Base-by-base conservation (phyloP, 2,113 vertebrate species). In the Jacana jacana region DNA sequence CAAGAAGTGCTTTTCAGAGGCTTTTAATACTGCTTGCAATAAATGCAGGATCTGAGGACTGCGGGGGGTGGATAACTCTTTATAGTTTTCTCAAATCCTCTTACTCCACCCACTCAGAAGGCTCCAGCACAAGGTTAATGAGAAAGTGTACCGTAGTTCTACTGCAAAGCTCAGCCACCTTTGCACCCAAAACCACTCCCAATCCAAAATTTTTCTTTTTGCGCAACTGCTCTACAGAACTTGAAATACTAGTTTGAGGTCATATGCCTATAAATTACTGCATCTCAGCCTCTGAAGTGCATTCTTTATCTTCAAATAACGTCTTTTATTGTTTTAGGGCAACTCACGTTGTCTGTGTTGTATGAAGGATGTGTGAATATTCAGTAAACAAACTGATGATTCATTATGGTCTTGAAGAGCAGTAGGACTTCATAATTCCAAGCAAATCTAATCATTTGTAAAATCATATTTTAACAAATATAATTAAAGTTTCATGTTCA, bases 381-480 rank as follows among this genome's bases (percentile, higher is more conserved):
- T 95, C 94, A 95, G 78, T 60, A 93, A 93, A 61, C 27, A 72
- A 96, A 94, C 30, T 82, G 64, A 91, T 75, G 65, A 54, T 87
- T 65, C 76, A 86, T 89, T 96, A 64, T 31, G 40, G 60, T 92
- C 87, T 46, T 52, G 80, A 94, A 88, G 19, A 92, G 64, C 79
- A 94, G 66, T 5, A 86, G 44, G 35, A 76, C 33, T 80, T 93
- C 24, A 35, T 78, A 94, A 95, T 92, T 96, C 91, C 51, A 78
- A 94, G 42, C n/a, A 96, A 95, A 96, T 92, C 61, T 83, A 48
- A 79, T 87, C 8, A 96, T 86, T 94, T 94, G 25, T 81, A 95
- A 97, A 88, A 68, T 52, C 78, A 60, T 96, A 92, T 95, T 88
- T 95, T 42, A 88, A 96, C 86, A 95, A 96, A 96, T 66, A 35